phyloP scores from a whole-genome alignment of 2,113 vertebrate species.

The Abramis brama region DNA sequence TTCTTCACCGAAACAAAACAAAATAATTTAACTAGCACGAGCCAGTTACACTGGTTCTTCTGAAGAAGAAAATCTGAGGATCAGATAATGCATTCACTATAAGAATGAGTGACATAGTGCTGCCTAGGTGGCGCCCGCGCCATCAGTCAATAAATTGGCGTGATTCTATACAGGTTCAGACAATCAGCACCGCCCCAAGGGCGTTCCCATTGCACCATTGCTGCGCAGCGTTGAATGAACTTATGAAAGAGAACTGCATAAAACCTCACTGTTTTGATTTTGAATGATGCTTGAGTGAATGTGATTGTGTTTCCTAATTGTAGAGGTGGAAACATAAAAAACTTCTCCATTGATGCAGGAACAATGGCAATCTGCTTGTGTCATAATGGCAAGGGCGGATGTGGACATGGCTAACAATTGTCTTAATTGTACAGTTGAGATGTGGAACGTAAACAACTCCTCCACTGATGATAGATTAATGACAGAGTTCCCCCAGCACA shows the following conservation, averaged over 20 bases:
- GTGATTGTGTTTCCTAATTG: background rate
- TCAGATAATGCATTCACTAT: no score
- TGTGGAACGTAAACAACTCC: background rate
- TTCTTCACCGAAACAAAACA: background rate
- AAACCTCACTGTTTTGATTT: background rate
- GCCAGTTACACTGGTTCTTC: no score
- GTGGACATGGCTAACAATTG: slow-evolving; percentile 1
- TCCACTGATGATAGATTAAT: slow-evolving; percentile 5
- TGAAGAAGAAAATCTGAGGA: no score
- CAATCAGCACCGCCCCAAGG: no score
- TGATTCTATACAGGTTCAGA: no score
- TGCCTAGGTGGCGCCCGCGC: no score
- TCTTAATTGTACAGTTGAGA: slow-evolving; percentile 13
- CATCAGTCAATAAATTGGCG: no score
- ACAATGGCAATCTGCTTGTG: background rate
- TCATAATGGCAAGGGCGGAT: background rate
- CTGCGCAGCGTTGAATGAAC: no score
- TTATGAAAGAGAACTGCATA: background rate
- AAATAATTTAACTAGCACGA: no score
- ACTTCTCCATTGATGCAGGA: background rate
- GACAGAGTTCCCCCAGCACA: slow-evolving; percentile 1
- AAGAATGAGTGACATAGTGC: no score
- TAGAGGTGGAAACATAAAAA: background rate
- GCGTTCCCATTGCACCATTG: no score
- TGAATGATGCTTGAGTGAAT: background rate